Conservation (phyloP, 1,140 invertebrate genomes). For the Globodera rostochiensis region DNA sequence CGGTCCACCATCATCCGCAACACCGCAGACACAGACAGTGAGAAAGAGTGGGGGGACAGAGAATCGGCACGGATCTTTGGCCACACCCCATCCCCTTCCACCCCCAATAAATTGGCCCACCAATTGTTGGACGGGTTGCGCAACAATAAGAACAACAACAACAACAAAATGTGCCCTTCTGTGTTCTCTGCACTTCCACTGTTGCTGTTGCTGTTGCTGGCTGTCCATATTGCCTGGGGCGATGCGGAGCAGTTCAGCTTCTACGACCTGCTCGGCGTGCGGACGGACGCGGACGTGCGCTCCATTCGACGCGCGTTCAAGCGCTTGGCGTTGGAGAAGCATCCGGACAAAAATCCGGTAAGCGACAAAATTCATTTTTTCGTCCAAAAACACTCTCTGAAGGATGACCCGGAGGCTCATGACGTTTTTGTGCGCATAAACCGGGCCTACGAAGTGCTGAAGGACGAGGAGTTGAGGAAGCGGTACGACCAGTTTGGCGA, state of each 20-base stretch:
- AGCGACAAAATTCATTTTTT: not conserved
- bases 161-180: not conserved
- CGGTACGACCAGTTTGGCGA: constrained; percentile 81
- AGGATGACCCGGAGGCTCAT: constrained; percentile 77
- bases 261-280: constrained; percentile 76
- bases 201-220: not conserved
- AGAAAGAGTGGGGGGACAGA: too few species aligned
- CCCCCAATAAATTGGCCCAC: not conserved
- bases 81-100: not conserved
- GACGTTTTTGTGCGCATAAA: constrained; percentile 78
- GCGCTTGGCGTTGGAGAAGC: constrained; percentile 77
- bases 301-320: constrained; percentile 83
- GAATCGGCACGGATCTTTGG: not conserved
- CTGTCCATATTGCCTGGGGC: constrained; percentile 6
- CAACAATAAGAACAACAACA: not conserved
- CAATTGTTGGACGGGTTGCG: not conserved
- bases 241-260: constrained; percentile 55
- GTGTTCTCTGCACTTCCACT: not conserved
- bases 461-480: constrained; percentile 78
- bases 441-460: constrained; percentile 81
- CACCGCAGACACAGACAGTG: too few species aligned
- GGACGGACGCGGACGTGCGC: constrained; percentile 74
- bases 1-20: not conserved
- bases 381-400: constrained; percentile 33
- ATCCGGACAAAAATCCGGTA: constrained; percentile 82